Evolutionary conservation across 2,888 invertebrate species (phyloP), one percentile per base, ranked within the genome.

Genomic region (Eupeodes luniger): DNA sequence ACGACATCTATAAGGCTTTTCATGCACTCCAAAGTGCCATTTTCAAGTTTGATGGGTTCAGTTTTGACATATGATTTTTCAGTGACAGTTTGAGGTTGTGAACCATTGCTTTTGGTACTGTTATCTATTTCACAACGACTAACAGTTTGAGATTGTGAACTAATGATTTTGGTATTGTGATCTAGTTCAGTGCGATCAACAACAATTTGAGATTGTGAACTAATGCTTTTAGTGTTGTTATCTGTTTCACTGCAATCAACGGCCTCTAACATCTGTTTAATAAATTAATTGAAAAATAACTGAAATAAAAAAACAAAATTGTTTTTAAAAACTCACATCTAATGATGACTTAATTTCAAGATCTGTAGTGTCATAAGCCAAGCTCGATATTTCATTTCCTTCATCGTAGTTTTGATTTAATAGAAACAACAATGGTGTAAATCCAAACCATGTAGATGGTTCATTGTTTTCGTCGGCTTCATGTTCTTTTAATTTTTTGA

Each of bases 371-470:
- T 76, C 55, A 49, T 34, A 40, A 1, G n/a, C 9, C 27, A 27
- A 27, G 5, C n/a, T 51, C 27, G 27, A 27, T 7, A n/a, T 59
- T 34, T 19, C 19, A 55, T 44, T 53, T 47, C 6, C 34, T 16
- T 55, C 44, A 5, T 69, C 69, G n/a, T 61, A 51, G 3, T 47
- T 14, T 47, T 19, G 47, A 49, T 12, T 55, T 5, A 51, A 5
- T 4, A 82, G n/a, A 51, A 82, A 82, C 16, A 57, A 3, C 27
- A 82, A 49, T 5, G 82, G 82, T 6, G 55, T 70, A 55, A 77
- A 82, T 62, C 81, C 81, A 49, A 82, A 82, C 81, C 81, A 82
- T n/a, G 14, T 49, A 44, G 55, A 70, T n/a, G 19, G 19, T 19
- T 59, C 4, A 10, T n/a, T 10, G 10, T 62, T 27, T 47, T 53